Conservation (phyloP, 2,797 vertebrate species). For the Myotis myotis region DNA sequence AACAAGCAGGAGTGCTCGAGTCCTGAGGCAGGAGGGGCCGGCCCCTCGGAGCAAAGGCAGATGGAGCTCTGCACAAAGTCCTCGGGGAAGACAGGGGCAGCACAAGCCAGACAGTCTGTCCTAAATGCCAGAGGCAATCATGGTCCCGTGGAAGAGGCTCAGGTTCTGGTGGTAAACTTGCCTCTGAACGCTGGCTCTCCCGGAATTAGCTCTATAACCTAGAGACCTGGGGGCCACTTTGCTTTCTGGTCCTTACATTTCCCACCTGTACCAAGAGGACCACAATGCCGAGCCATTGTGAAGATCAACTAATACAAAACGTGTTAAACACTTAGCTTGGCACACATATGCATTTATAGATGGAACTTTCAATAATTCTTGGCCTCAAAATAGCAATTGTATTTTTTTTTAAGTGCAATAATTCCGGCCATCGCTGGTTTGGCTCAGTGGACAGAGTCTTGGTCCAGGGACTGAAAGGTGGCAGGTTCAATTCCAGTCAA, state of each 20-base stretch:
- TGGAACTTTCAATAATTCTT: background rate
- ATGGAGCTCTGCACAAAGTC: background rate
- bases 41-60: background rate
- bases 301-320: background rate
- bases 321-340: background rate
- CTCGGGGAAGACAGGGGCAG: background rate
- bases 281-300: background rate
- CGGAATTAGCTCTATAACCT: background rate
- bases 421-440: background rate
- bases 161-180: background rate
- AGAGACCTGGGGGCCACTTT: background rate
- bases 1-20: background rate
- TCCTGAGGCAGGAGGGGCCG: background rate
- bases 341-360: background rate
- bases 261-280: background rate
- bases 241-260: background rate
- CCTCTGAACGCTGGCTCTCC: background rate
- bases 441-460: background rate
- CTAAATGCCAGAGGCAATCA: accelerated
- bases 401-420: background rate
- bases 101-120: accelerated
- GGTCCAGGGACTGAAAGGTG: background rate
- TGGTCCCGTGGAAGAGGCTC: accelerated
- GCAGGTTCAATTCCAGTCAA: background rate
- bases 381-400: background rate